phyloP scores from a whole-genome alignment of 2,888 invertebrate genomes.

The Penaeus monodon region DNA sequence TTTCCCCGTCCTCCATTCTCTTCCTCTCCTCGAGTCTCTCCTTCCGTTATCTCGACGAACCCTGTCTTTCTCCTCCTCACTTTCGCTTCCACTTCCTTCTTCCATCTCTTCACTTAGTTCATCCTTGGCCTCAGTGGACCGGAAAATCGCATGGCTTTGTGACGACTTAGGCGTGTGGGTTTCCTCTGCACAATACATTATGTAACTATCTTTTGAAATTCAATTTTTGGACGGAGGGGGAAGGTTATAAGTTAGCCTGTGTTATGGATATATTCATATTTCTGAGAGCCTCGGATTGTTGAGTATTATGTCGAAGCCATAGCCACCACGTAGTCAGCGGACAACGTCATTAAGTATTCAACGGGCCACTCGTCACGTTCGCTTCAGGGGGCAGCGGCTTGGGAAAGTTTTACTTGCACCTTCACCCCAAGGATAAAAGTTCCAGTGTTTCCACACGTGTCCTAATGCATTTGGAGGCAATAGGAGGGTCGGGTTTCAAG shows the following conservation, averaged over 20 bases:
- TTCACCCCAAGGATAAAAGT: not conserved
- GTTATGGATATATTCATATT: not conserved
- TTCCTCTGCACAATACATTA: no score
- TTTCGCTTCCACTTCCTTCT: not conserved
- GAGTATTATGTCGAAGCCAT: not conserved
- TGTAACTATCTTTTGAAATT: no score
- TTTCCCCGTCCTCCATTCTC: not conserved
- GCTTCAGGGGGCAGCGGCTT: slow-evolving; percentile 34
- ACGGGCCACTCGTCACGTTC: slow-evolving; percentile 24
- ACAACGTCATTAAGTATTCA: slow-evolving; percentile 40
- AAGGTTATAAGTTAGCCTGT: not conserved
- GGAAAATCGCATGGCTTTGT: not conserved
- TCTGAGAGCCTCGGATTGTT: not conserved
- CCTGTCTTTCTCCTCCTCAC: not conserved
- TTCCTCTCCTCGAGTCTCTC: not conserved
- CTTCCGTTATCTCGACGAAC: not conserved
- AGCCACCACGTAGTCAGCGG: slow-evolving; percentile 14
- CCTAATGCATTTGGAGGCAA: no score
- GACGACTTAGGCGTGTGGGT: not conserved
- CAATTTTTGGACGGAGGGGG: not conserved
- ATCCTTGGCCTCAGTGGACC: not conserved
- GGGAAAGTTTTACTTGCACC: not conserved
- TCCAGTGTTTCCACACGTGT: no score
- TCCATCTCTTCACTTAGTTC: not conserved
- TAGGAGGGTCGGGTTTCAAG: no score